These are phyloP conservation scores for Stenopsyche tienmushanensis DNA, from an alignment of 1,140 invertebrate genomes.

Conservation along the genomic window DNA sequence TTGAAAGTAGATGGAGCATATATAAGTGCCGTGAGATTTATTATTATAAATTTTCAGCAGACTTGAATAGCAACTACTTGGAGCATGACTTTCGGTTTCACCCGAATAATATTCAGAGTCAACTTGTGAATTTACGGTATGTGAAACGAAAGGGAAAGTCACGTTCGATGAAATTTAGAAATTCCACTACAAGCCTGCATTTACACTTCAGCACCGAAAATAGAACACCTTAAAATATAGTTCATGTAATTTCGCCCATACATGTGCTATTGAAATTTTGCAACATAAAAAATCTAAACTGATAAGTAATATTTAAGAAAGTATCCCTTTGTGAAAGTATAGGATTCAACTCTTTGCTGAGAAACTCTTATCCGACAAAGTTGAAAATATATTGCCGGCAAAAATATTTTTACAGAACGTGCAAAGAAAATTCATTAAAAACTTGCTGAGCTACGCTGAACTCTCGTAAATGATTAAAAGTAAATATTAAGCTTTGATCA, in stretches of 20 bases:
- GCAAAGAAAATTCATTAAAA: slow-evolving; percentile 40
- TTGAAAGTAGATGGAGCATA: not conserved
- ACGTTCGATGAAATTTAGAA: slow-evolving; percentile 15
- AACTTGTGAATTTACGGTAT: slow-evolving; percentile 4
- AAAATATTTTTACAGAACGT: slow-evolving; percentile 26
- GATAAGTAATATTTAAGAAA: too few relatives aligned
- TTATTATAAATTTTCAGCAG: slow-evolving; percentile 3
- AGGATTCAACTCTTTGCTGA: not conserved
- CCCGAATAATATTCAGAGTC: slow-evolving; percentile 2
- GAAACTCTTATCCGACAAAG: too few relatives aligned
- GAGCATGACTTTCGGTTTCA: slow-evolving; percentile 17
- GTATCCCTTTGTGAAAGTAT: not conserved
- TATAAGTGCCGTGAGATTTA: not conserved
- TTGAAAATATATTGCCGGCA: too few relatives aligned
- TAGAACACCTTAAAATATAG: too few relatives aligned
- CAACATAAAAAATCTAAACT: too few relatives aligned
- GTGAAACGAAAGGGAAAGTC: slow-evolving; percentile 7
- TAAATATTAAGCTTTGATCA: slow-evolving; percentile 41
- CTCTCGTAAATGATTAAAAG: slow-evolving; percentile 39
- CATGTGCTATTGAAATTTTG: too few relatives aligned
- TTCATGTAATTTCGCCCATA: too few relatives aligned
- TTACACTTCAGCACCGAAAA: too few relatives aligned
- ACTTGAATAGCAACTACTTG: not conserved
- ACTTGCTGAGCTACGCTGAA: slow-evolving; percentile 31
- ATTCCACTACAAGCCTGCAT: slow-evolving; percentile 3